These are phyloP conservation scores for Podargus strigoides DNA, from an alignment of 2,797 vertebrate genomes.

Conservation along the genomic window DNA sequence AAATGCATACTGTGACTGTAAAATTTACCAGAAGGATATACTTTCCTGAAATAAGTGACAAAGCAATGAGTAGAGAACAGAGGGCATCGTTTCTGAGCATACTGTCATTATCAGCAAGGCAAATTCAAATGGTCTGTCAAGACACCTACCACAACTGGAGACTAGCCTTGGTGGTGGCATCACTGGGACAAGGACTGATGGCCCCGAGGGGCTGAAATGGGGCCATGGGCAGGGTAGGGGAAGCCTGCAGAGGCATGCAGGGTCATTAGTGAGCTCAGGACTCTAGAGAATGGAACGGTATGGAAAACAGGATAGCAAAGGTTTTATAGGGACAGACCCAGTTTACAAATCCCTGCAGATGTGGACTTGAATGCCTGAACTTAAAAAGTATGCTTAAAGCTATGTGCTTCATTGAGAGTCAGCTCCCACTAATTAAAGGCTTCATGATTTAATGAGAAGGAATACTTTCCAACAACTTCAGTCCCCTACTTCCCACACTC, in stretches of 20 bases:
- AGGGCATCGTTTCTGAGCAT: background rate
- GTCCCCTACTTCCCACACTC: background rate
- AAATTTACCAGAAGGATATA: background rate
- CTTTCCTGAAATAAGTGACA: background rate
- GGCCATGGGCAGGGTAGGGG: background rate
- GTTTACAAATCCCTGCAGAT: background rate
- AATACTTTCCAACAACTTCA: background rate
- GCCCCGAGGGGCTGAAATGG: background rate
- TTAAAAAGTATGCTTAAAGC: background rate
- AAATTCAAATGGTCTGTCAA: background rate
- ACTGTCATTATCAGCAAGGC: background rate
- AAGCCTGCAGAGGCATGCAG: background rate
- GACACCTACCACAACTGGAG: background rate
- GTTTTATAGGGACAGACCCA: background rate
- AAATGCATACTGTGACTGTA: background rate
- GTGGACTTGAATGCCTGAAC: background rate
- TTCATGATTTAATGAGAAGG: background rate
- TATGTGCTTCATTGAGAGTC: background rate
- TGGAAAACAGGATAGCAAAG: background rate
- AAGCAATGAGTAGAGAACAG: background rate
- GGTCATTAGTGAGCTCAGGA: background rate
- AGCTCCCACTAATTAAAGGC: background rate
- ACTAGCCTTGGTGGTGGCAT: background rate
- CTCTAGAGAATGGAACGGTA: background rate
- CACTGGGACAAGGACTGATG: background rate